phyloP scores from a whole-genome alignment of 2,797 vertebrate species.

The Chelonia mydas region DNA sequence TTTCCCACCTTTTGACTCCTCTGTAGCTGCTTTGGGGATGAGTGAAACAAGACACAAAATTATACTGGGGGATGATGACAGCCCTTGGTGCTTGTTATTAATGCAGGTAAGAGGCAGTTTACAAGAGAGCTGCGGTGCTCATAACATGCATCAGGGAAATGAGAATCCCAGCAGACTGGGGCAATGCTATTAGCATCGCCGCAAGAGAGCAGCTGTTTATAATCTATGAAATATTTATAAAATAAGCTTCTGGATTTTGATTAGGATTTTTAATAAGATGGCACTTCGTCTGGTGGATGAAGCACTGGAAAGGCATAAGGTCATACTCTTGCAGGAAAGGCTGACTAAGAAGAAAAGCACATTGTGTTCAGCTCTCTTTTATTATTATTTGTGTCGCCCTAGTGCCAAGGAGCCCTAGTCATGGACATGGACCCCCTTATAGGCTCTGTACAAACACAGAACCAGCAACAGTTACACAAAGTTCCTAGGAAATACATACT shows the following conservation, averaged over 20 bases:
- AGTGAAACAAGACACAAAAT: not conserved
- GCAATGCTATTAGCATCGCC: not conserved
- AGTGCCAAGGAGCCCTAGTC: not conserved
- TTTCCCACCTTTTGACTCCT: not conserved
- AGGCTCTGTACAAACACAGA: not conserved
- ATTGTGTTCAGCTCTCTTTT: rapidly evolving
- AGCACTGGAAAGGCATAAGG: not conserved
- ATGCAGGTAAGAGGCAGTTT: not conserved
- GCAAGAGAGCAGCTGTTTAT: not conserved
- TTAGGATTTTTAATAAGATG: constrained; percentile 38
- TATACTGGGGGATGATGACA: not conserved
- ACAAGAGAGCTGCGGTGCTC: rapidly evolving
- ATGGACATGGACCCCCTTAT: not conserved
- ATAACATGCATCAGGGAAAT: rapidly evolving
- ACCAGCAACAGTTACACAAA: rapidly evolving
- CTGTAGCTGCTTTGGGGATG: not conserved
- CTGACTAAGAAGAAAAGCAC: not conserved
- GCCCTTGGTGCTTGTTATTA: rapidly evolving
- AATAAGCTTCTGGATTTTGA: constrained; percentile 38
- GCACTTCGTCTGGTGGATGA: not conserved
- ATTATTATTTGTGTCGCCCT: rapidly evolving
- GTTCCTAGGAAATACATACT: not conserved
- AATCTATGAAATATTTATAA: constrained; percentile 10
- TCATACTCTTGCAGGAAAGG: rapidly evolving
- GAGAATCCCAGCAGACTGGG: rapidly evolving